Conservation (phyloP, 2,113 vertebrate genomes). For the Coryphaenoides rupestris region DNA sequence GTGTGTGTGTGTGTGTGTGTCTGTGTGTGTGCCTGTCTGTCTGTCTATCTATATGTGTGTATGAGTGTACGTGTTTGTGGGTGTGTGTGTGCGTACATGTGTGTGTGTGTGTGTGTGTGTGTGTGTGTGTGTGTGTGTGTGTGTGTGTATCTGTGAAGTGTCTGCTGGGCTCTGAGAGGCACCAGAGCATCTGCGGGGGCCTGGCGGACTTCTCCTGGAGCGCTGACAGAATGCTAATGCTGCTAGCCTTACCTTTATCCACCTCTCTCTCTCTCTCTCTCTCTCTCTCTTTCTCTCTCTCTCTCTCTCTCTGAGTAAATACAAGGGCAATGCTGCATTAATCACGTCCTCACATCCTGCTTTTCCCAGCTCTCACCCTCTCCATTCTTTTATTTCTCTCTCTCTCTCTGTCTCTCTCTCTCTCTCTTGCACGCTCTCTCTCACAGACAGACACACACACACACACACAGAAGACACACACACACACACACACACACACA, state of each 20-base stretch:
- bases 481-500: too few species aligned
- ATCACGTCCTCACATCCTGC: conserved; percentile 58
- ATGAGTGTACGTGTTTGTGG: too few species aligned
- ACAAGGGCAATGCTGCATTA: conserved; percentile 76
- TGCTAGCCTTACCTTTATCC: conserved; percentile 54
- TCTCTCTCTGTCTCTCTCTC: not conserved
- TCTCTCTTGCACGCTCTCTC: conserved; percentile 14
- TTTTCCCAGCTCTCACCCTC: conserved; percentile 14
- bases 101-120: too few species aligned
- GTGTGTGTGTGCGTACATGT: too few species aligned
- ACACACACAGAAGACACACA: too few species aligned
- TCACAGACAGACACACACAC: not conserved
- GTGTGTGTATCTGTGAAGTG: conserved; percentile 41
- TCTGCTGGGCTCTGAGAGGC: conserved; percentile 48
- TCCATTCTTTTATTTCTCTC: not conserved
- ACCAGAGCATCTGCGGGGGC: conserved; percentile 51
- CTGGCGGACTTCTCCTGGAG: conserved; percentile 54
- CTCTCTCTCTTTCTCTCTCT: conserved; percentile 36
- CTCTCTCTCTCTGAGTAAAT: conserved; percentile 51
- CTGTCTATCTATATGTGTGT: too few species aligned
- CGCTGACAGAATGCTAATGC: conserved; percentile 72
- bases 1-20: too few species aligned
- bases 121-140: conserved; percentile 16
- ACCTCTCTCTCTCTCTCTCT: conserved; percentile 20
- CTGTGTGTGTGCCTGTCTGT: too few species aligned